Base-by-base conservation (phyloP, 2,797 vertebrate species). In the Nyctalus aviator region DNA sequence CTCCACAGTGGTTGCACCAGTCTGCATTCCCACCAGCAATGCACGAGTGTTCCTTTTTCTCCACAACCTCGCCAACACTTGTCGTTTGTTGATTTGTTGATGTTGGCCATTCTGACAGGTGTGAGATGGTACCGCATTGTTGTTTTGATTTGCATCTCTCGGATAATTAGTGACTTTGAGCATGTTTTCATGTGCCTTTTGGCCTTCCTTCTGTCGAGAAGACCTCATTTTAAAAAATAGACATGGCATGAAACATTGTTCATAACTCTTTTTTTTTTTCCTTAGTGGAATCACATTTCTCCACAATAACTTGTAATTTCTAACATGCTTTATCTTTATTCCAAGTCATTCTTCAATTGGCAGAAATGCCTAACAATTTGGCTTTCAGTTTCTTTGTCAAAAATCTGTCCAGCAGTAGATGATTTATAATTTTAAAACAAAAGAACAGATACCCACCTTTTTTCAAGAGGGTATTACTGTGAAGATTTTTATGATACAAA, bases 231-330 rank as follows among this genome's bases (percentile, higher is more conserved):
- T 92, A 87, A 50, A n/a, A n/a, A n/a, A 76, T 48, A 93, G 53
- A 84, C 3, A 73, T 41, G 25, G 37, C 69, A 92, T 32, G 59
- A 68, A 93, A 73, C 1, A 8, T 90, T 95, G 59, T 62, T 90
- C 62, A 92, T 78, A 88, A 89, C 91, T 79, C 78, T 92, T 72
- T 55, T 93, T 97, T 93, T 82, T 44, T 93, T 82, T 44, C 3
- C 37, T 57, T 78, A 94, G 72, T 91, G 41, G 64, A 76, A 89
- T 93, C 83, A 59, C 77, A 79, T 84, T 94, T 94, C 44, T 86
- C 69, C 37, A 84, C 71, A 41, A 41, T 93, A 81, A 93, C 8
- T 41, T 66, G 53, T 87, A 90, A 88, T 95, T 89, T 90, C 57
- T 77, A 88, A 71, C 35, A 75, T 64, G 44, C 35, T 96, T 96